Evolutionary conservation across 2,113 vertebrate species (phyloP).

Genomic region (Corydoras sp.): DNA sequence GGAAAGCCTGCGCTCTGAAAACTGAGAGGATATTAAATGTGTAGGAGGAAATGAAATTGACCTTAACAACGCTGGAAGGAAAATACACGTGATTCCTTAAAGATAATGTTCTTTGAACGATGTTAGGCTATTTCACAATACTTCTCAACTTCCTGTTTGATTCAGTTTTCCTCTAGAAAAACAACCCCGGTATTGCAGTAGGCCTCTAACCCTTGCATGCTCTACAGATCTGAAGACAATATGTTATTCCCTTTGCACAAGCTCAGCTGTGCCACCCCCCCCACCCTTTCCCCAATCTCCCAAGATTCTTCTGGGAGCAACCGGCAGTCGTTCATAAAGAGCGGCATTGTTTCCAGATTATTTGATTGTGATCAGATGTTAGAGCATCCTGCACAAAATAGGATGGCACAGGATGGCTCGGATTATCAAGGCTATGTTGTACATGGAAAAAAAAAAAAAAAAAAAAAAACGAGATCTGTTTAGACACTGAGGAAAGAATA

Average conservation of each 20-base stretch:
- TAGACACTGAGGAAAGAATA: constrained; percentile 51
- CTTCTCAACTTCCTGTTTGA: constrained; percentile 21
- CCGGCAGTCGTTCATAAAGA: constrained; percentile 62
- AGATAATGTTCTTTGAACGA: constrained; percentile 2
- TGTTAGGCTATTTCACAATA: constrained; percentile 22
- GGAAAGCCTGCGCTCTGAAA: neutral
- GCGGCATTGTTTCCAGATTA: constrained; percentile 69
- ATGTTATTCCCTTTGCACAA: constrained; percentile 38
- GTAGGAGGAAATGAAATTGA: constrained; percentile 35
- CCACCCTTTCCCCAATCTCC: constrained; percentile 55
- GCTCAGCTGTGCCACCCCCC: constrained; percentile 38
- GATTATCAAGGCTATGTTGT: constrained; percentile 43
- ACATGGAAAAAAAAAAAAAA: constrained; percentile 46
- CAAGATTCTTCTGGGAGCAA: constrained; percentile 64
- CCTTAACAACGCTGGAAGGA: constrained; percentile 11
- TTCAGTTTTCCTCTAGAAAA: neutral
- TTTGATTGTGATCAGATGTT: constrained; percentile 75
- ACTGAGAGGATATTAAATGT: constrained; percentile 18
- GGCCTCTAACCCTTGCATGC: neutral
- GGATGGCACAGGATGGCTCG: constrained; percentile 55
- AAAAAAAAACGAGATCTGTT: constrained; percentile 35
- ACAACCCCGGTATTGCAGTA: neutral
- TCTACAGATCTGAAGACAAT: constrained; percentile 51
- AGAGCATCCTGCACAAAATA: constrained; percentile 62
- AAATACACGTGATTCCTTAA: constrained; percentile 24